Evolutionary conservation across 1,140 invertebrate genomes (phyloP), one percentile per base, ranked within the genome.

Genomic region (Bombus ignitus): DNA sequence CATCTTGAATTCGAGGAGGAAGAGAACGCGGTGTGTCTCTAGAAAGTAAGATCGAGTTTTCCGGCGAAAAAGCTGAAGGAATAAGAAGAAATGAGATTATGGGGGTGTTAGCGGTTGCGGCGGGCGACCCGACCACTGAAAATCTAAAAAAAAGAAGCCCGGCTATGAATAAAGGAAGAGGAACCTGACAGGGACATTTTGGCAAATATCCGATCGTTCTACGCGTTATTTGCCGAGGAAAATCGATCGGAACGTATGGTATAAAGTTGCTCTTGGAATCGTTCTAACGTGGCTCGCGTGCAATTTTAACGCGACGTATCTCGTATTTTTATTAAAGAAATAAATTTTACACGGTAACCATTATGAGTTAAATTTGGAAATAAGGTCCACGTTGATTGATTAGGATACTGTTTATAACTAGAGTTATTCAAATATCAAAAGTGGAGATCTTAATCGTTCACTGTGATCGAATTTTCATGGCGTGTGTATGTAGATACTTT

Each of bases 1-100:
- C 88, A 83, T 92, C 92, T 92, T 88, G 83, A 90, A 91, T 91
- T 93, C 85, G 88, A 84, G 85, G 71, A 72, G 42, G 53, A 57
- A n/a, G n/a, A 28, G 85, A n/a, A 68, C 18, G 12, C 18, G 83
- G 47, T 39, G 35, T 66, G 77, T 73, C 57, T 74, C 70, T 73
- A n/a, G 70, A 70, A 85, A 85, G 77, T 81, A 81, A 85, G 83
- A 85, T 81, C 70, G 83, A 85, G 77, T 85, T 85, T 70, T 35
- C 15, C 32, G 44, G 37, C 53, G 83, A 66, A 74, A 85, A 81
- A 73, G 78, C 57, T 13, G 59, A 57, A 65, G 83, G 44, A 81
- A 66, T 66, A 73, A 71, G 59, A 53, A 74, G 76, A 39, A 81
- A 85, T n/a, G 75, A 71, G 75, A 79, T 84, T 84, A 84, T 71